Percentiles rank a stretch among this genome's conserved stretches.
phyloP scores from a whole-genome alignment of 2,797 vertebrate genomes.

The Trachops cirrhosus region DNA sequence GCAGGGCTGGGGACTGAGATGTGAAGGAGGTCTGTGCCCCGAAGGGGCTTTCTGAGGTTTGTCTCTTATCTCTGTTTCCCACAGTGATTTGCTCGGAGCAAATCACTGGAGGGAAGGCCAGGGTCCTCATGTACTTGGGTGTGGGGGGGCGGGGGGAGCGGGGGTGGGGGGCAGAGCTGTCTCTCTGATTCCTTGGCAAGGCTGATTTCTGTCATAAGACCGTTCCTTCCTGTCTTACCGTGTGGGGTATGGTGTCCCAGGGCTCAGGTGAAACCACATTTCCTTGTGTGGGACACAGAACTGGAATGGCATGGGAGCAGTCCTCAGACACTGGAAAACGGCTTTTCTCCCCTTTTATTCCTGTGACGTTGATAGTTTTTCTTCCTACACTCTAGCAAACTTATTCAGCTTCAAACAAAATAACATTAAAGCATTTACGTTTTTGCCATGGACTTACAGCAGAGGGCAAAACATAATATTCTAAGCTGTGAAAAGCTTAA shows the following conservation, averaged over 20 bases:
- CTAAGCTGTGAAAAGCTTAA: not conserved
- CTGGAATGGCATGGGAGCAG: not conserved
- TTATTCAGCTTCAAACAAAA: not conserved
- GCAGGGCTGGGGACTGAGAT: not conserved
- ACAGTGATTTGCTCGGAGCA: not conserved
- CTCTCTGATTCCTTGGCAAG: not conserved
- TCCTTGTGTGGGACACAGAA: not conserved
- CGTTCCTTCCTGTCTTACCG: not conserved
- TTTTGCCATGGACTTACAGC: not conserved
- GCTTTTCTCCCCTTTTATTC: not conserved
- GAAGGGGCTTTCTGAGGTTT: not conserved
- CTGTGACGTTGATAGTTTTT: not conserved
- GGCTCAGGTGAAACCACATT: not conserved
- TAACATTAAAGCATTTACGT: not conserved
- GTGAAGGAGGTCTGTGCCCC: not conserved
- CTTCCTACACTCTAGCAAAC: not conserved
- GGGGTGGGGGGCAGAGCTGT: fast-evolving
- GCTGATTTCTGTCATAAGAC: not conserved
- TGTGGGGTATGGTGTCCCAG: not conserved
- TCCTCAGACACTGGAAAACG: not conserved
- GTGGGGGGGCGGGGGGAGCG: too few species aligned
- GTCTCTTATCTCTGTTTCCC: not conserved
- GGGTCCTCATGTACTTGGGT: fast-evolving
- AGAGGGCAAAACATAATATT: not conserved
- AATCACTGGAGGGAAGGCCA: not conserved